A percentile compares a stretch with the other conserved stretches of the same genome.
phyloP scores from a whole-genome alignment of 2,888 invertebrate species.

The Ptychoptera contaminata region DNA sequence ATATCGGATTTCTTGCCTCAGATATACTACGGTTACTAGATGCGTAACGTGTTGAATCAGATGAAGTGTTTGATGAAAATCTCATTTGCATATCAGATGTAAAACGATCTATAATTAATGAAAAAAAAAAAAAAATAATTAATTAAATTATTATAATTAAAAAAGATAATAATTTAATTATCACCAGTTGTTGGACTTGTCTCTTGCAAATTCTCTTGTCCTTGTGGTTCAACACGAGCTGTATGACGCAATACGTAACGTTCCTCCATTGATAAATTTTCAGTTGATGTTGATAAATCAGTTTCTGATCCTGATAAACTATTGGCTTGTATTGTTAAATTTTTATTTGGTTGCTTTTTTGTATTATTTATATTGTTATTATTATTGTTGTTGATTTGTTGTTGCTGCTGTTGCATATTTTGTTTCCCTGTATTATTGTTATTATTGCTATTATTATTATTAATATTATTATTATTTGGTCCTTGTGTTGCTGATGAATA shows the following conservation, averaged over 20 bases:
- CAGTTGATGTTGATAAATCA: slow-evolving; percentile 78
- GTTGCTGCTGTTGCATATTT: slow-evolving; percentile 1
- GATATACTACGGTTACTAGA: slow-evolving; percentile 14
- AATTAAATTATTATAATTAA: background rate
- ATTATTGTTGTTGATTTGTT: slow-evolving; percentile 2
- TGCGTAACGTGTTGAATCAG: slow-evolving; percentile 12
- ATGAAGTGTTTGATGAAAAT: slow-evolving; percentile 12
- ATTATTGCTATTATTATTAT: slow-evolving; percentile 3
- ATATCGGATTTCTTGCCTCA: slow-evolving; percentile 12
- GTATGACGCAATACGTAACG: slow-evolving; percentile 56
- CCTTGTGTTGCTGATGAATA: slow-evolving; percentile 9
- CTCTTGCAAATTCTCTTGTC: slow-evolving; percentile 60
- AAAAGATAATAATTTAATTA: background rate
- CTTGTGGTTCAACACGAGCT: slow-evolving; percentile 79
- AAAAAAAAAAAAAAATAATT: background rate
- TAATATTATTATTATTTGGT: slow-evolving; percentile 1
- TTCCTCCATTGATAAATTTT: slow-evolving; percentile 75
- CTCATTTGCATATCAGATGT: slow-evolving; percentile 9
- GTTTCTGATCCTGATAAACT: slow-evolving; percentile 70
- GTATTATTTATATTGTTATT: slow-evolving; percentile 6
- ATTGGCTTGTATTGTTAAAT: slow-evolving; percentile 6
- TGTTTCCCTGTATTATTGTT: slow-evolving; percentile 6
- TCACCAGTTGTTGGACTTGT: slow-evolving; percentile 11
- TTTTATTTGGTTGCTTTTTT: background rate
- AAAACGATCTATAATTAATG: slow-evolving; percentile 8